Conservation (phyloP, 2,888 invertebrate species). For the Nomada flava region DNA sequence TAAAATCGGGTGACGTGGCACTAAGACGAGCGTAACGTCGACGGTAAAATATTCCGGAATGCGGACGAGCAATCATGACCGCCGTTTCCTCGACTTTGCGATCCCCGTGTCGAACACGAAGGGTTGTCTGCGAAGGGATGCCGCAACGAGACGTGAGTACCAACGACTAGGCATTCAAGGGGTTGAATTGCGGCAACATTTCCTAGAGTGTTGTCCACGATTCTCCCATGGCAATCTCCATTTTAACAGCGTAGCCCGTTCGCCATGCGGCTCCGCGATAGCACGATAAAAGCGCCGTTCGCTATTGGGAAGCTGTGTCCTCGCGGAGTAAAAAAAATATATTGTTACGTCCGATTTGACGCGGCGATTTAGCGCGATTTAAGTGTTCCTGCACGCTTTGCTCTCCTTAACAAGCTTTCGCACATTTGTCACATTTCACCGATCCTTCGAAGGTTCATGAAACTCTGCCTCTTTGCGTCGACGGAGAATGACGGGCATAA, state of each 20-base stretch:
- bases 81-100: slow-evolving; percentile 67
- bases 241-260: slow-evolving; percentile 54
- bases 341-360: slow-evolving; percentile 43
- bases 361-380: slow-evolving; percentile 28
- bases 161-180: slow-evolving; percentile 64
- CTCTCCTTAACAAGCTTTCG: background rate
- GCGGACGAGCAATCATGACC: slow-evolving; percentile 73
- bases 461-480: background rate
- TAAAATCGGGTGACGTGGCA: slow-evolving; percentile 10
- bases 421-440: background rate
- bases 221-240: slow-evolving; percentile 56
- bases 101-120: slow-evolving; percentile 31
- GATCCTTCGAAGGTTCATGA: background rate
- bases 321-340: slow-evolving; percentile 24
- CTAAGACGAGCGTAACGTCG: slow-evolving; percentile 47
- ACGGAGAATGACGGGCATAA: background rate
- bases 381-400: background rate
- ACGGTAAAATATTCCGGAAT: slow-evolving; percentile 72
- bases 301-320: background rate
- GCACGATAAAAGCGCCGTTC: slow-evolving; percentile 32
- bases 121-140: slow-evolving; percentile 39
- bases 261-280: slow-evolving; percentile 15
- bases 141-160: slow-evolving; percentile 50
- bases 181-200: slow-evolving; percentile 64
- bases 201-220: slow-evolving; percentile 60